Percentiles rank a stretch among this genome's conserved stretches.
phyloP scores from a whole-genome alignment of 2,113 vertebrate species.

The Oryzias melastigma region DNA sequence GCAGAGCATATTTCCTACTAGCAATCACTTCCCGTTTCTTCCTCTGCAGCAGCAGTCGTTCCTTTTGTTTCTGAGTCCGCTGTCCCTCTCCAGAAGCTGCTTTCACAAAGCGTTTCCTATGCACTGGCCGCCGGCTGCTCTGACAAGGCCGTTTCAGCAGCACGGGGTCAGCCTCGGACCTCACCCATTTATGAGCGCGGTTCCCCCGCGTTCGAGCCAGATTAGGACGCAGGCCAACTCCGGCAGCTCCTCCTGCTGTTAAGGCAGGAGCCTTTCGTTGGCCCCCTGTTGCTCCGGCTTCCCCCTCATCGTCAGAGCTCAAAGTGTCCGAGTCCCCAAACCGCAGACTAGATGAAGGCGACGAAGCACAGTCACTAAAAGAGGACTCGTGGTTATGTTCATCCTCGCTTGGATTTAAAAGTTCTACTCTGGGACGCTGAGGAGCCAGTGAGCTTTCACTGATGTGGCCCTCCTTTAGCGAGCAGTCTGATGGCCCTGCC shows the following conservation, averaged over 20 bases:
- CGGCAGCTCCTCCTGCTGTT: constrained; percentile 55
- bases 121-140: constrained; percentile 81
- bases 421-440: constrained; percentile 77
- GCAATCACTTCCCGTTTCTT: constrained; percentile 94
- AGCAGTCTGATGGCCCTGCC: constrained; percentile 93
- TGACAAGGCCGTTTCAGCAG: constrained; percentile 92
- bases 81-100: constrained; percentile 81
- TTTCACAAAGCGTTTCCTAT: constrained; percentile 92
- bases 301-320: constrained; percentile 92
- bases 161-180: constrained; percentile 87
- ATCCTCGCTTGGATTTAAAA: constrained; percentile 85
- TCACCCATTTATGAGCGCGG: constrained; percentile 90
- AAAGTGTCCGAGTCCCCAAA: constrained; percentile 97
- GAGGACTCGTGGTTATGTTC: constrained; percentile 89
- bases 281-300: constrained; percentile 63
- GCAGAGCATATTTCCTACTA: constrained; percentile 88
- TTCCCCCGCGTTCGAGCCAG: constrained; percentile 84
- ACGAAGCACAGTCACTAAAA: constrained; percentile 96
- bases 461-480: constrained; percentile 81
- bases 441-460: constrained; percentile 67
- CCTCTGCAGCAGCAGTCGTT: constrained; percentile 90
- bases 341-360: constrained; percentile 92
- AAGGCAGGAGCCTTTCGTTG: constrained; percentile 65
- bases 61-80: constrained; percentile 94
- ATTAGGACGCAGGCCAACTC: constrained; percentile 68